Evolutionary conservation across 2,888 invertebrate species (phyloP).

Genomic region (Agonopterix subpropinquella): DNA sequence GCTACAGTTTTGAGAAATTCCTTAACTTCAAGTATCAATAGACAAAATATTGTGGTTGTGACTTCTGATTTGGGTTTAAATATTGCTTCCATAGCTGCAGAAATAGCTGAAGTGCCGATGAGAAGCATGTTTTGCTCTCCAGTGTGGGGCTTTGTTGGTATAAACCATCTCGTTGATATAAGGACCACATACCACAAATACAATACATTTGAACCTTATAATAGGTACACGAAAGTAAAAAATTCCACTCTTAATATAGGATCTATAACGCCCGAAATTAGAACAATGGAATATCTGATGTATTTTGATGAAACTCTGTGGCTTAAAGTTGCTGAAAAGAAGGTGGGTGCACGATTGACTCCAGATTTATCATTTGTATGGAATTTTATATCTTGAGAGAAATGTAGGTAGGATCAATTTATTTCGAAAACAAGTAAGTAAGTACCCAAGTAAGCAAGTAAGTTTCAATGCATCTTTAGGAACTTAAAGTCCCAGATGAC

Average conservation of each 20-base stretch:
- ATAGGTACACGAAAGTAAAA: conserved; percentile 60
- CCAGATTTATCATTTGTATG: too few species aligned
- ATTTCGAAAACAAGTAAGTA: too few species aligned
- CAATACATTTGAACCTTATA: conserved; percentile 65
- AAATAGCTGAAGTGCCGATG: conserved; percentile 58
- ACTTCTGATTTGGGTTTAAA: conserved; percentile 75
- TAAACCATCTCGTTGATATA: conserved; percentile 73
- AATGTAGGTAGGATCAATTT: too few species aligned
- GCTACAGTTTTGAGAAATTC: conserved; percentile 63
- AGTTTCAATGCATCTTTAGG: too few species aligned
- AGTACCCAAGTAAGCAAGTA: too few species aligned
- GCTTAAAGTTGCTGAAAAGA: conserved; percentile 42
- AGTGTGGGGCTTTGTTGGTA: conserved; percentile 78
- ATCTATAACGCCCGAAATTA: conserved; percentile 62
- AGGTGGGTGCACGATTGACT: conserved; percentile 30
- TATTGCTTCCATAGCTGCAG: conserved; percentile 48
- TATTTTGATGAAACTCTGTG: conserved; percentile 54
- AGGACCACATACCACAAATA: conserved; percentile 70
- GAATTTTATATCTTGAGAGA: too few species aligned
- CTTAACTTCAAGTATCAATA: conserved; percentile 37
- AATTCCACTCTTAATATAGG: conserved; percentile 71
- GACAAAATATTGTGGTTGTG: conserved; percentile 71
- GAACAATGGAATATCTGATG: conserved; percentile 70
- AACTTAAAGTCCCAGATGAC: too few species aligned
- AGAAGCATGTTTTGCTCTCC: conserved; percentile 75